Base-by-base conservation (phyloP, 2,888 invertebrate genomes). In the Eudemis profundana region DNA sequence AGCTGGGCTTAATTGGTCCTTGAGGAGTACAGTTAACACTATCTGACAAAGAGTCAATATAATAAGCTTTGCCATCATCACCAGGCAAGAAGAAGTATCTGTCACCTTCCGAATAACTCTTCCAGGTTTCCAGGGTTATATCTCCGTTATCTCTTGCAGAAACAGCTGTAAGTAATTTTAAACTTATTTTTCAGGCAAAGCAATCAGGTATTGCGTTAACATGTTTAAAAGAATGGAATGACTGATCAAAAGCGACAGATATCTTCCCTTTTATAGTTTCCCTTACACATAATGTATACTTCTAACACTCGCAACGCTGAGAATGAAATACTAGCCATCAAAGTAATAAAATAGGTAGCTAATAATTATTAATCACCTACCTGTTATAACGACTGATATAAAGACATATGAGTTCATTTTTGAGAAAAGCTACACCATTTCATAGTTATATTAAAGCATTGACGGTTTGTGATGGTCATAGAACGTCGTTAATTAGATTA, bases 401-500 rank as follows among this genome's bases (percentile, higher is more conserved):
- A 53, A 23, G 23, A 15, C 14, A 14, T 5, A 14, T 40, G 8
- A 14, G 0, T 15, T 40, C 53, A 53, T 53, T 12, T 38, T 40
- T 12, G 7, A 19, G 2, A 40, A 12, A 15, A 8, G 5, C 4
- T 1, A 15, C 7, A 59, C 17, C 12, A 56, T 59, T 64, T 50
- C 59, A 64, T 62, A 44, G 42, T 36, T 3, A 21, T 49, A 15
- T n/a, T n/a, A n/a, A n/a, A n/a, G n/a, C n/a, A n/a, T n/a, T n/a
- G n/a, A n/a, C n/a, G n/a, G n/a, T n/a, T n/a, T n/a, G n/a, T n/a
- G n/a, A n/a, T n/a, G n/a, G n/a, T n/a, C n/a, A 40, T 15, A 15
- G 7, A 15, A 3, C 15, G 40, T 40, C 7, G 40, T 15, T 8
- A 7, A 40, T 40, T 40, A 1, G 40, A 40, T 40, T 40, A 7